Conservation (phyloP, 1,140 invertebrate genomes). For the Oryzaephilus surinamensis region DNA sequence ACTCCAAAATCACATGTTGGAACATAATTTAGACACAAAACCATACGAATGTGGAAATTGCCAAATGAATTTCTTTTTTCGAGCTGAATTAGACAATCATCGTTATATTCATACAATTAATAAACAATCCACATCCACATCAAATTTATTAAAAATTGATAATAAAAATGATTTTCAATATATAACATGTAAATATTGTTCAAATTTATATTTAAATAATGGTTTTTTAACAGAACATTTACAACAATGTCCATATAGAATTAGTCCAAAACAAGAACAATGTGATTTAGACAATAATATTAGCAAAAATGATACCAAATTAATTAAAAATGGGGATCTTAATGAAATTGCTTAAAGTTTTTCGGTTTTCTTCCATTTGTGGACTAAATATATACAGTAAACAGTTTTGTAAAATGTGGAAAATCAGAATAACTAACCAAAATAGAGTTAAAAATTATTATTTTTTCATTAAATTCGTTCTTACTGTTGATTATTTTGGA, state of each 20-base stretch:
- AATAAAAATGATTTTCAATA: slow-evolving; percentile 5
- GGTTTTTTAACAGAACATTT: slow-evolving; percentile 14
- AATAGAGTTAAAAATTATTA: too few relatives aligned
- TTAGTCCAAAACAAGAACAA: slow-evolving; percentile 9
- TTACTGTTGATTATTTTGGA: too few relatives aligned
- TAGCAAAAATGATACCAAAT: too few relatives aligned
- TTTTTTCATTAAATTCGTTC: too few relatives aligned
- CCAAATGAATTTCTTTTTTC: slow-evolving; percentile 80
- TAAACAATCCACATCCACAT: neutral
- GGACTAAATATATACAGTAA: too few relatives aligned
- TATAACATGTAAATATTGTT: slow-evolving; percentile 14
- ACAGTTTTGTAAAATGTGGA: too few relatives aligned
- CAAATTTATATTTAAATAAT: slow-evolving; percentile 10
- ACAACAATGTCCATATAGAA: slow-evolving; percentile 12
- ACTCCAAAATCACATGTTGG: slow-evolving; percentile 70
- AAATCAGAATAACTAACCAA: too few relatives aligned
- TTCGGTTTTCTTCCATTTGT: too few relatives aligned
- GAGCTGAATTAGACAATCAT: slow-evolving; percentile 84
- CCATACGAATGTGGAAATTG: slow-evolving; percentile 80
- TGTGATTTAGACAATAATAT: slow-evolving; percentile 14
- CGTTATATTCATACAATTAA: slow-evolving; percentile 41
- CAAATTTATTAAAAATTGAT: slow-evolving; percentile 1
- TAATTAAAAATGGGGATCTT: too few relatives aligned
- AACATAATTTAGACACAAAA: slow-evolving; percentile 65
- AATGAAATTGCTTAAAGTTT: too few relatives aligned